Evolutionary conservation across 2,797 vertebrate genomes (phyloP).

Genomic region (Parotocinclus haroldoi): DNA sequence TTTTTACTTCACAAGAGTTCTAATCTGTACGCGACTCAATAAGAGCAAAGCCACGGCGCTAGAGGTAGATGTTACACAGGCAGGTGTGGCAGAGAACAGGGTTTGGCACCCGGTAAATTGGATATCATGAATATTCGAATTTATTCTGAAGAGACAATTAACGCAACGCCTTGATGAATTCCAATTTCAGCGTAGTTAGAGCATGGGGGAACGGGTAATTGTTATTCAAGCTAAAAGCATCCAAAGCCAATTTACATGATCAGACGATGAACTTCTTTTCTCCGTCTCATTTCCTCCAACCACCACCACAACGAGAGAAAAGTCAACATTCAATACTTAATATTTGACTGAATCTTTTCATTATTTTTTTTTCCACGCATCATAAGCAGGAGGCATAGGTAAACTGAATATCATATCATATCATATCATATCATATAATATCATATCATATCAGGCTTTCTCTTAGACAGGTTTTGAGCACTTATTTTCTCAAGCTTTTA

Average conservation of each 20-base stretch:
- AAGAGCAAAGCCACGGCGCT: no score
- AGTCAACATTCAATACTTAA: slow-evolving; percentile 26
- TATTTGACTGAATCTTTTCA: slow-evolving; percentile 7
- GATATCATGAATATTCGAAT: slow-evolving; percentile 33
- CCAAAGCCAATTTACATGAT: slow-evolving; percentile 42
- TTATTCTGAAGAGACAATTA: slow-evolving; percentile 30
- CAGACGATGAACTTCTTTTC: slow-evolving; percentile 43
- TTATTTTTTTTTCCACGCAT: not conserved
- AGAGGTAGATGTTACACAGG: slow-evolving; percentile 23
- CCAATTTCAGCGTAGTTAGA: slow-evolving; percentile 35
- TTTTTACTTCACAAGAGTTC: no score
- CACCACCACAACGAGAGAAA: slow-evolving; percentile 29
- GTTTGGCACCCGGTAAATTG: not conserved
- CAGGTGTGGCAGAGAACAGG: slow-evolving; percentile 4
- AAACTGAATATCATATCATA: no score
- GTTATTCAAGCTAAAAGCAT: slow-evolving; percentile 46
- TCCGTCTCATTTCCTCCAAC: slow-evolving; percentile 8
- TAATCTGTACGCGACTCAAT: no score
- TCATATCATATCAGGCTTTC: no score
- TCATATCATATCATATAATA: no score
- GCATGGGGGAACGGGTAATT: slow-evolving; percentile 41
- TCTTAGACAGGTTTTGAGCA: no score
- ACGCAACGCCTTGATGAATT: slow-evolving; percentile 36
- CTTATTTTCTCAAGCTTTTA: no score
- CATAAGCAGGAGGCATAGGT: slow-evolving; percentile 5